Conservation (phyloP, 2,888 invertebrate genomes). For the Euplexia lucipara region DNA sequence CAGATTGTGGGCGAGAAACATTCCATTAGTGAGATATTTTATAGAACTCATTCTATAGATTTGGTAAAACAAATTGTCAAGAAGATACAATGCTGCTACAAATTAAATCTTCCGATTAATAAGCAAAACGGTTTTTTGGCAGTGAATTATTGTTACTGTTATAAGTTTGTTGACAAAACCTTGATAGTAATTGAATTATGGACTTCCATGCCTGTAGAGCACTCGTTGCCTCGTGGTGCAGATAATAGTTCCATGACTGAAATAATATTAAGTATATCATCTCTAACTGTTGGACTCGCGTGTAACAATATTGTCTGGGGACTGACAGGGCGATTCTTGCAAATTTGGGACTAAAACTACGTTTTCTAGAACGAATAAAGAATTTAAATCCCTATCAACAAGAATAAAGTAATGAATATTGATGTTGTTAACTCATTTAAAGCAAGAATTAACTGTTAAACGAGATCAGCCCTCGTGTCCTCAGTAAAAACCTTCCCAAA, state of each 20-base stretch:
- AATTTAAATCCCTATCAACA: slow-evolving; percentile 35
- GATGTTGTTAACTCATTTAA: slow-evolving; percentile 35
- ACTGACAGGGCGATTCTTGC: slow-evolving; percentile 40
- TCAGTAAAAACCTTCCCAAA: slow-evolving; percentile 59
- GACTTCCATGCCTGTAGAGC: slow-evolving; percentile 51
- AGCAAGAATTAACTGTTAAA: slow-evolving; percentile 28
- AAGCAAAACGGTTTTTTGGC: neutral
- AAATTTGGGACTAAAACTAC: slow-evolving; percentile 16
- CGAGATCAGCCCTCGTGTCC: slow-evolving; percentile 43
- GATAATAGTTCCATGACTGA: slow-evolving; percentile 71
- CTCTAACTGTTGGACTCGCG: slow-evolving; percentile 66
- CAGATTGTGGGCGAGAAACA: slow-evolving; percentile 18
- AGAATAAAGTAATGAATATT: slow-evolving; percentile 34
- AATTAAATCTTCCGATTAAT: neutral
- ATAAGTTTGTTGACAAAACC: slow-evolving; percentile 12
- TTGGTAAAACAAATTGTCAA: neutral
- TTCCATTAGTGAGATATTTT: slow-evolving; percentile 4
- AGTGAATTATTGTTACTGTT: slow-evolving; percentile 8
- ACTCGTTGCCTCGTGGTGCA: slow-evolving; percentile 69
- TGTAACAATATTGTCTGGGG: slow-evolving; percentile 69
- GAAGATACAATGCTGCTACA: neutral
- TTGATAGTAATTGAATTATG: slow-evolving; percentile 60
- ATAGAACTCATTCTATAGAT: slow-evolving; percentile 1
- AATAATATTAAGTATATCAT: slow-evolving; percentile 69
- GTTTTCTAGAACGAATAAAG: slow-evolving; percentile 33